A percentile compares a stretch with the other conserved stretches of the same genome.
These are phyloP conservation scores for Drosophila monieri DNA, from an alignment of 2,888 invertebrate species.

Conservation along the genomic window DNA sequence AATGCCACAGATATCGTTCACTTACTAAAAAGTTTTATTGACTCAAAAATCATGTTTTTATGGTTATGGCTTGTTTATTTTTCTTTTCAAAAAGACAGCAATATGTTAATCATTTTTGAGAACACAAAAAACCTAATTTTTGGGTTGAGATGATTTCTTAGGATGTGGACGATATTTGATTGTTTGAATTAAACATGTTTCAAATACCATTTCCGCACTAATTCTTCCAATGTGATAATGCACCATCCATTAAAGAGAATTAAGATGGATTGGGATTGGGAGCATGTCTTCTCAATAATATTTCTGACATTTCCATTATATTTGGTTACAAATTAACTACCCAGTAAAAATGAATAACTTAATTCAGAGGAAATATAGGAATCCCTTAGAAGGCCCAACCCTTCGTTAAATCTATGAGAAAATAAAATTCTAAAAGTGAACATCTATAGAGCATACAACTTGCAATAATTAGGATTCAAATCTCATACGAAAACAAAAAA, in stretches of 20 bases:
- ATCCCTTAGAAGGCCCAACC: slow-evolving; percentile 35
- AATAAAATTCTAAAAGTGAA: slow-evolving; percentile 38
- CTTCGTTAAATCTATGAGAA: slow-evolving; percentile 45
- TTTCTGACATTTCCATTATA: slow-evolving; percentile 2
- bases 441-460: slow-evolving; percentile 55
- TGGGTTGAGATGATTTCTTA: slow-evolving; percentile 1
- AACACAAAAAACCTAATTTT: background rate
- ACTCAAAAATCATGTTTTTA: slow-evolving; percentile 2
- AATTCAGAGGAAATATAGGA: slow-evolving; percentile 10
- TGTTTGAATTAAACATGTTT: background rate
- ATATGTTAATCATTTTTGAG: background rate
- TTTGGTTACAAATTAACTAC: background rate
- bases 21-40: background rate
- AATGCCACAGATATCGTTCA: background rate
- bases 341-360: slow-evolving; percentile 6
- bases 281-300: background rate
- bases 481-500: slow-evolving; percentile 37
- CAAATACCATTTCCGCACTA: background rate
- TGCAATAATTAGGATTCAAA: slow-evolving; percentile 58
- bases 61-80: background rate
- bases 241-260: slow-evolving; percentile 1
- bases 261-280: background rate
- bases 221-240: slow-evolving; percentile 1
- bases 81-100: background rate
- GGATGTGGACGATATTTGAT: background rate